Evolutionary conservation across 2,888 invertebrate species (phyloP), one percentile per base, ranked within the genome.

Genomic region (Cactoblastis cactorum): DNA sequence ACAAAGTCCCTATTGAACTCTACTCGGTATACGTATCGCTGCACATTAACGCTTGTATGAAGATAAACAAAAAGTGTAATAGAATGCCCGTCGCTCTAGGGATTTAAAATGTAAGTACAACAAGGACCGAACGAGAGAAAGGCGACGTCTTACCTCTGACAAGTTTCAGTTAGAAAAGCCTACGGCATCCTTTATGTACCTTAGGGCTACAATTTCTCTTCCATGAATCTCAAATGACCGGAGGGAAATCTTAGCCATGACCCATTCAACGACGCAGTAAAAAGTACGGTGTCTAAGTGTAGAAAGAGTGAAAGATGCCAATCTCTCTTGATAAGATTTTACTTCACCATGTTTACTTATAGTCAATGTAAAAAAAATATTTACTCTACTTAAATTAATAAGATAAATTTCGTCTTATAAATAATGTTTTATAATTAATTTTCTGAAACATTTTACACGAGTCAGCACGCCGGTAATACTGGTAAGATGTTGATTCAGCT

Each of bases 161-260:
- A 74, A 83, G 80, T 80, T 81, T 80, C 77, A 78, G 80, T 79
- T 75, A 75, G 72, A 61, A 69, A 75, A 83, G 86, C 86, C 84
- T 78, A 71, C 79, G 80, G 87, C 83, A 74, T 82, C 83, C 80
- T 89, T 89, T 89, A 87, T 88, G 77, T 79, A 76, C 77, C 88
- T 82, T 80, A 71, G 80, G 85, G 89, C 87, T 80, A 86, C 87
- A 86, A 86, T 84, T 84, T 67, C 80, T 82, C 75, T 83, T 77
- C 86, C 87, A 89, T 89, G 89, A 88, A 89, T 89, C 81, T 77
- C 85, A 88, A 88, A 89, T 89, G 88, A 84, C 89, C 89, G 81
- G 80, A 86, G 89, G 89, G 89, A 89, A 88, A 89, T 88, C 88
- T 88, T 86, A 88, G 79, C 86, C 85, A 77, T 86, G 87, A 88